These are phyloP conservation scores for Ophion slaviceki DNA, from an alignment of 2,888 invertebrate genomes.

Conservation along the genomic window DNA sequence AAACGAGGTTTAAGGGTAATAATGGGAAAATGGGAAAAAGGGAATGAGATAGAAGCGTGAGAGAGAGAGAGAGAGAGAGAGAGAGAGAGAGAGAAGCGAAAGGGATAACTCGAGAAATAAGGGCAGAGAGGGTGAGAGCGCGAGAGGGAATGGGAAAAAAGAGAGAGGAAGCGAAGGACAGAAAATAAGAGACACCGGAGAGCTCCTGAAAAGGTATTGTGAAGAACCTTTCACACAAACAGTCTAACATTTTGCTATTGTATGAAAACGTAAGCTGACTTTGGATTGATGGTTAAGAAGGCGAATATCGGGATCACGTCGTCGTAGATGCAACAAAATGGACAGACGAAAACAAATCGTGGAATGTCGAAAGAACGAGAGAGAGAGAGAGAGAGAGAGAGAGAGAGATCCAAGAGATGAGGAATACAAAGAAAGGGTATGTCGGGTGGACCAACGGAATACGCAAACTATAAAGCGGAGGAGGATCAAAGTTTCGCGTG, in stretches of 20 bases:
- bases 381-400: too few species aligned
- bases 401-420: too few species aligned
- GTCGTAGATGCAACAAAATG: constrained; percentile 30
- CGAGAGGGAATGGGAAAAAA: background rate
- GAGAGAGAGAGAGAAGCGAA: too few species aligned
- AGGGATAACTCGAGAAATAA: background rate
- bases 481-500: constrained; percentile 2
- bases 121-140: constrained; percentile 6
- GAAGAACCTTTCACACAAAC: constrained; percentile 43
- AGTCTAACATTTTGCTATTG: constrained; percentile 35
- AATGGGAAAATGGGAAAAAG: constrained; percentile 21
- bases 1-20: constrained; percentile 6
- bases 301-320: constrained; percentile 27
- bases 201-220: constrained; percentile 11
- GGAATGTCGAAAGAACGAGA: background rate
- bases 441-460: constrained; percentile 9
- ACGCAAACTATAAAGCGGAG: background rate
- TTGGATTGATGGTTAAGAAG: constrained; percentile 35
- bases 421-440: background rate
- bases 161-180: background rate
- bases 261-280: constrained; percentile 53
- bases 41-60: background rate
- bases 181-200: background rate
- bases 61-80: too few species aligned
- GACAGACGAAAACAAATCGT: background rate